Base-by-base conservation (phyloP, 2,113 vertebrate genomes). In the Pionites leucogaster region DNA sequence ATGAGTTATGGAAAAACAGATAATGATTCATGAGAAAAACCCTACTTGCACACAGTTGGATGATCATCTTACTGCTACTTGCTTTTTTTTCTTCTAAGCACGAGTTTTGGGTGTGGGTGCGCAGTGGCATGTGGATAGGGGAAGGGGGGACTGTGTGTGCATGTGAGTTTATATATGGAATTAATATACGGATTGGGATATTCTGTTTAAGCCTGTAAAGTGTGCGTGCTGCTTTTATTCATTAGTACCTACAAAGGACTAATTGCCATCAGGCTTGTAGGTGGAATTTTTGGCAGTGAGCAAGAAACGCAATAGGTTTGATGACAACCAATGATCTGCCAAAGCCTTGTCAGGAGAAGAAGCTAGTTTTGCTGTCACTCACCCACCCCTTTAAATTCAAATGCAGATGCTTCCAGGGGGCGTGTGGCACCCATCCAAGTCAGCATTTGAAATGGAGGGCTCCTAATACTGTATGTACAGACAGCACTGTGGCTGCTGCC, bases 201-300 rank as follows among this genome's bases (percentile, higher is more conserved):
- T 94, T 97, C 96, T 97, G 97, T 97, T 97, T 96, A 95, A 95
- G 93, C 67, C 95, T 96, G 37, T 80, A 95, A 97, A 97, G 92
- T 83, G 90, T 97, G 90, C 68, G 18, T 97, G 97, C 97, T 98
- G 96, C 95, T 97, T 98, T 98, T 98, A 97, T 98, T 98, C 98
- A 98, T 98, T 98, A 98, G 97, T 96, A 98, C 97, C 97, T 98
- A 97, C 97, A 96, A 98, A 97, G 98, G 97, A 98, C 95, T 98
- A 98, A 98, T 98, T 98, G 98, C 98, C 98, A 98, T 98, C 97
- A 98, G 98, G 98, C 97, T 97, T 97, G 98, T 98, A 98, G 98
- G 98, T 98, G 98, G 98, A 96, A 98, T 96, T 98, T 96, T 96
- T 98, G 98, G 98, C 98, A 98, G 97, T 49, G 95, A 98, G 92